Conservation (phyloP, 2,113 vertebrate species). For the Montifringilla adamsi region DNA sequence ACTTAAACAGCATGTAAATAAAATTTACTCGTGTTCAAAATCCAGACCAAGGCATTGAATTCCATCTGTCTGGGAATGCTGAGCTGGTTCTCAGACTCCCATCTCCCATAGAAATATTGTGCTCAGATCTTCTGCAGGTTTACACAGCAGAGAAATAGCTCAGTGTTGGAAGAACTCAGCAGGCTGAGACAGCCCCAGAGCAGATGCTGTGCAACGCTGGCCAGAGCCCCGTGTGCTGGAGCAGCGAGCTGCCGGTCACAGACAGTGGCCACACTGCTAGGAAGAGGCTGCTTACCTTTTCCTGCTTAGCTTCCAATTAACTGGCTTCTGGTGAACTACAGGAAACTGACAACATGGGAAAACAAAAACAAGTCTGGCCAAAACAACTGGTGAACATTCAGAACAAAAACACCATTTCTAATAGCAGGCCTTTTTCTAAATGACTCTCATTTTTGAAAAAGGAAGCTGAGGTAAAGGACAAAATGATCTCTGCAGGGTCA, state of each 20-base stretch:
- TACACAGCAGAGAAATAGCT: background rate
- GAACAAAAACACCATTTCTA: background rate
- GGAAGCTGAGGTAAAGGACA: slow-evolving; percentile 29
- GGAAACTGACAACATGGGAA: background rate
- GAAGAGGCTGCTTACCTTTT: background rate
- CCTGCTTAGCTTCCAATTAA: background rate
- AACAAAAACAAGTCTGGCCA: background rate
- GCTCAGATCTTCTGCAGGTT: background rate
- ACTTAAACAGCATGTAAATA: background rate
- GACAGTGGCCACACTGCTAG: background rate
- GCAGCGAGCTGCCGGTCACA: background rate
- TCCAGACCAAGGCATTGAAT: background rate
- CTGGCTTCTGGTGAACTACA: background rate
- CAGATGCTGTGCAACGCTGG: background rate
- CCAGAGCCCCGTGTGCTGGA: background rate
- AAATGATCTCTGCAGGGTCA: background rate
- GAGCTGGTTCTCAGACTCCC: background rate
- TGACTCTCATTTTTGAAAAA: background rate
- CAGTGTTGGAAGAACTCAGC: background rate
- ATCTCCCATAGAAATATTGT: background rate
- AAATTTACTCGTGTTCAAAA: background rate
- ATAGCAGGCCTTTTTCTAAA: background rate
- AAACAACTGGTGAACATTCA: background rate
- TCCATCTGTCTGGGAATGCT: background rate
- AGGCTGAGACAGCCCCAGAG: background rate